Percentiles rank a stretch among this genome's conserved stretches.
phyloP scores from a whole-genome alignment of 2,888 invertebrate genomes.

The Heliconius ismenius region DNA sequence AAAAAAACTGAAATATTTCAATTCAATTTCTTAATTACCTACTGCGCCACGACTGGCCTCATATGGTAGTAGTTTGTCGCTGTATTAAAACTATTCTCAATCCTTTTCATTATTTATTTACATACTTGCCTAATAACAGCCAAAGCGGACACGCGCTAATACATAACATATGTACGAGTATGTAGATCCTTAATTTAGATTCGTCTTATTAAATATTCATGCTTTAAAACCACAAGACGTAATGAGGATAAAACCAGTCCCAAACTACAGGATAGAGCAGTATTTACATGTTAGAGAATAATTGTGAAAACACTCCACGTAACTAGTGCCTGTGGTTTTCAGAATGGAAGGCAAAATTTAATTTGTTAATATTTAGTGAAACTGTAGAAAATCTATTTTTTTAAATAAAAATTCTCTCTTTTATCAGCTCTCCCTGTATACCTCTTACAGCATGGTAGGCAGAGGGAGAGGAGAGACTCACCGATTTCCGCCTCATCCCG shows the following conservation, averaged over 20 bases:
- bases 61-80: not conserved
- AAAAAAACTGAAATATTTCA: too few relatives aligned
- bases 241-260: conserved; percentile 1
- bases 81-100: not conserved
- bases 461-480: too few relatives aligned
- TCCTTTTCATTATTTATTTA: not conserved
- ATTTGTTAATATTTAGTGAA: too few relatives aligned
- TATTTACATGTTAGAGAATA: not conserved
- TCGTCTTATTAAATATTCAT: conserved; percentile 19
- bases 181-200: not conserved
- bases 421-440: too few relatives aligned
- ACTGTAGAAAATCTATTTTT: too few relatives aligned
- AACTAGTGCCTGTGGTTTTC: too few relatives aligned
- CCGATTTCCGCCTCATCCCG: too few relatives aligned
- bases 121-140: not conserved
- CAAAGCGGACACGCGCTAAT: not conserved
- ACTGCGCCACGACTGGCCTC: too few relatives aligned
- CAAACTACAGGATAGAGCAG: not conserved
- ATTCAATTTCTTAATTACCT: too few relatives aligned
- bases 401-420: too few relatives aligned
- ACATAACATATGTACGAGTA: not conserved
- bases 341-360: too few relatives aligned
- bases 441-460: too few relatives aligned
- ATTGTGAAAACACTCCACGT: not conserved
- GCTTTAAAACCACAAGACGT: conserved; percentile 17